Evolutionary conservation across 1,140 invertebrate species (phyloP), one percentile per base, ranked within the genome.

Genomic region (Vanessa atalanta): DNA sequence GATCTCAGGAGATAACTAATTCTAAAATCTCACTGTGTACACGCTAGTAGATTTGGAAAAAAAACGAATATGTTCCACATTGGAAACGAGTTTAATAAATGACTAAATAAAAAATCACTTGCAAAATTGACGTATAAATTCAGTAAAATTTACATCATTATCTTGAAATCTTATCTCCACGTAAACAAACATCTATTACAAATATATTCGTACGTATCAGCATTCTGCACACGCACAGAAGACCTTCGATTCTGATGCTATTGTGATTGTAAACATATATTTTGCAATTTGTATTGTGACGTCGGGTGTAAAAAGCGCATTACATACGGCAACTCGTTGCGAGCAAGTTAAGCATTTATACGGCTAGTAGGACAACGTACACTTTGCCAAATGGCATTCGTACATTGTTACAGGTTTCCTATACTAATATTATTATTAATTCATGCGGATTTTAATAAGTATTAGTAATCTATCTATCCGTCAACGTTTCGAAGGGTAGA

Each of bases 281-380:
- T 65, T 50, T 71, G 70, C 37, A 71, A 65, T 63, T 70, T 63
- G 26, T 60, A 65, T 71, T 65, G 70, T 65, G 63, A 63, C 63
- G 70, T 12, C 31, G 53, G 65, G 53, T 71, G 61, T 43, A 8
- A 71, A 65, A 53, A 61, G 57, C 57, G 57, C 5, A 61, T 37
- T 23, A 57, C 5, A 57, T 57, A 20, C 53, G 20, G 9, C 23
- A 1, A 23, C 11, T 57, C 23, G 20, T 3, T 26, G 26, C 53
- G 16, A 57, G 12, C 53, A 23, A 57, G 8, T 12, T 57, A 16
- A 20, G 23, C 26, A 23, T 20, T 57, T 57, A 23, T 57, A 23
- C 11, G 53, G 53, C 20, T 13, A 23, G 26, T 23, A 57, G 16
- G 23, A 57, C 51, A 53, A 16, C n/a, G 2, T 20, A 53, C 51